Evolutionary conservation across 2,888 invertebrate species (phyloP).

Genomic region (Agapetus fuscipes): DNA sequence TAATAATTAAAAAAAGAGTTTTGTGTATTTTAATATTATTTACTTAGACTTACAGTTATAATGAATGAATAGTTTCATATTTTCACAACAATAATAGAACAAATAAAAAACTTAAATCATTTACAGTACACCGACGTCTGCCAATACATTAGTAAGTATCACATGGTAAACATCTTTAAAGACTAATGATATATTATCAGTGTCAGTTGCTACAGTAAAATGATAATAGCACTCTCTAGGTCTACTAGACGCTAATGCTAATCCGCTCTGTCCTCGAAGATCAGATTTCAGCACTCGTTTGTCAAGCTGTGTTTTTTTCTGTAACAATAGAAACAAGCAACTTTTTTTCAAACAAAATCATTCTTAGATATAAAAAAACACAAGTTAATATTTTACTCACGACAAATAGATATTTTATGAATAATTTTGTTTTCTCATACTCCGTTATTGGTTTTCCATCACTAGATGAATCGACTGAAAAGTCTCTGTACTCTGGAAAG

Average conservation of each 20-base stretch:
- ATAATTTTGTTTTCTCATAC: constrained; percentile 55
- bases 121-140: constrained; percentile 30
- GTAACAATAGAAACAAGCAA: constrained; percentile 22
- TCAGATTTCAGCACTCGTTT: constrained; percentile 27
- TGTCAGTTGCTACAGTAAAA: constrained; percentile 67
- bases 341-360: too few species aligned
- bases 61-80: too few species aligned
- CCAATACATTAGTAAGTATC: constrained; percentile 45
- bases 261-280: constrained; percentile 32
- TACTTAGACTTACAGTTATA: too few species aligned
- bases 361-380: too few species aligned
- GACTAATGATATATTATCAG: constrained; percentile 60
- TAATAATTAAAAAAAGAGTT: too few species aligned
- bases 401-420: constrained; percentile 56
- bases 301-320: constrained; percentile 50
- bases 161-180: constrained; percentile 66
- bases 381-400: constrained; percentile 35
- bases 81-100: background rate
- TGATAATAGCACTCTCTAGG: constrained; percentile 60
- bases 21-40: too few species aligned
- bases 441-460: constrained; percentile 46
- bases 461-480: constrained; percentile 24
- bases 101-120: background rate
- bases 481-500: constrained; percentile 57
- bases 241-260: constrained; percentile 30